Evolutionary conservation across 2,113 vertebrate species (phyloP).

Genomic region (Hippolais icterina): DNA sequence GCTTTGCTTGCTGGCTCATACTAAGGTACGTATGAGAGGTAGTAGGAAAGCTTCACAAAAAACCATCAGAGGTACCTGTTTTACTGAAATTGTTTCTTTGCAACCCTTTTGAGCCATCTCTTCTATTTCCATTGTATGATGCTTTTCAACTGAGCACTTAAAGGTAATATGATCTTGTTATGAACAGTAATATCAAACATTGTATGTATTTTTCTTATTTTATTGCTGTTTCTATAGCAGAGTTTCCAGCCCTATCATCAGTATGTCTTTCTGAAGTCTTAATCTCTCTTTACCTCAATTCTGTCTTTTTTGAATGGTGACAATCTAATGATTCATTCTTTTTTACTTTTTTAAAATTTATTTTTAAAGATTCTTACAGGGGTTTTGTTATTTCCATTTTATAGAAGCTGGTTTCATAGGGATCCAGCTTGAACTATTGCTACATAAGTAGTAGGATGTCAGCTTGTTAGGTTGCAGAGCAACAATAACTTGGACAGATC

Average conservation of each 20-base stretch:
- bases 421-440: background rate
- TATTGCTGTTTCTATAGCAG: background rate
- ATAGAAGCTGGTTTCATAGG: background rate
- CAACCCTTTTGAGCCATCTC: background rate
- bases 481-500: background rate
- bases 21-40: background rate
- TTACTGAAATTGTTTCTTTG: background rate
- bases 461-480: background rate
- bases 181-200: background rate
- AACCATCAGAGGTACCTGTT: background rate
- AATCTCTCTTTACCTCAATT: background rate
- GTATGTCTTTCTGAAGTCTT: background rate
- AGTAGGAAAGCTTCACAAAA: background rate
- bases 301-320: background rate
- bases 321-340: background rate
- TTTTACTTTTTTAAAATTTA: background rate
- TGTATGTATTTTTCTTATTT: background rate
- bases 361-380: background rate
- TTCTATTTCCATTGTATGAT: background rate
- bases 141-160: background rate
- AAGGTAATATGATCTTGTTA: background rate
- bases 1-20: background rate
- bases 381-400: background rate
- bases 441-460: background rate
- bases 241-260: background rate